Conservation (phyloP, 1,140 invertebrate species). For the Dendrolimus kikuchii region DNA sequence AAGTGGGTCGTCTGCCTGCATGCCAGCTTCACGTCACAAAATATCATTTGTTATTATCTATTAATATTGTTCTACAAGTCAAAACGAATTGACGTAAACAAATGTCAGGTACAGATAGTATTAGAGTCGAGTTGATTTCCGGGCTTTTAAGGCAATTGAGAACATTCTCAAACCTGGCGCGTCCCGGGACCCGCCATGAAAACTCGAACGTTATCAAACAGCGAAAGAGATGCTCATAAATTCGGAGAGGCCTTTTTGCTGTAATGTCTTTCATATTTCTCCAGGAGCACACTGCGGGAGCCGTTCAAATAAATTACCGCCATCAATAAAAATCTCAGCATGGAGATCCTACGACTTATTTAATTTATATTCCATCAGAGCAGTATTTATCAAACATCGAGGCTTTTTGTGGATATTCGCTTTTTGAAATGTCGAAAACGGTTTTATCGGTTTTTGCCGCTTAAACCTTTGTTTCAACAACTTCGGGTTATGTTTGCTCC, state of each 20-base stretch:
- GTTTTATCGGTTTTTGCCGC: slow-evolving; percentile 17
- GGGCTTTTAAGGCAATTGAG: slow-evolving; percentile 47
- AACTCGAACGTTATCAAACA: slow-evolving; percentile 59
- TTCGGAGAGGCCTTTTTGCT: slow-evolving; percentile 60
- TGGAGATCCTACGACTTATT: slow-evolving; percentile 59
- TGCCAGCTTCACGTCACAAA: too few species aligned
- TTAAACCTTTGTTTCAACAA: slow-evolving; percentile 1
- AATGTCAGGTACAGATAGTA: neutral
- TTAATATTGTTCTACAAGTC: neutral
- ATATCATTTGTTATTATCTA: neutral
- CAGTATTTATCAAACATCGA: slow-evolving; percentile 48
- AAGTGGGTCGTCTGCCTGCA: too few species aligned
- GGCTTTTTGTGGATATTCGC: slow-evolving; percentile 24
- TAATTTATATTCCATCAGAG: slow-evolving; percentile 60
- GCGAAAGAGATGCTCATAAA: slow-evolving; percentile 57
- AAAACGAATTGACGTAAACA: neutral
- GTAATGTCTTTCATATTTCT: slow-evolving; percentile 69
- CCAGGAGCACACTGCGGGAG: slow-evolving; percentile 56
- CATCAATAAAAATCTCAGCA: slow-evolving; percentile 64
- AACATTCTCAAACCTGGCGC: slow-evolving; percentile 35
- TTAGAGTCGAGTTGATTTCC: slow-evolving; percentile 33
- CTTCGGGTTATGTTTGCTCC: neutral
- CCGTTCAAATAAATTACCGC: slow-evolving; percentile 62
- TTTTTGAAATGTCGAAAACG: slow-evolving; percentile 21
- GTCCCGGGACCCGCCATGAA: slow-evolving; percentile 23